Base-by-base conservation (phyloP, 53 echinoderm and acorn worm species). In the Arbacia lixula region DNA sequence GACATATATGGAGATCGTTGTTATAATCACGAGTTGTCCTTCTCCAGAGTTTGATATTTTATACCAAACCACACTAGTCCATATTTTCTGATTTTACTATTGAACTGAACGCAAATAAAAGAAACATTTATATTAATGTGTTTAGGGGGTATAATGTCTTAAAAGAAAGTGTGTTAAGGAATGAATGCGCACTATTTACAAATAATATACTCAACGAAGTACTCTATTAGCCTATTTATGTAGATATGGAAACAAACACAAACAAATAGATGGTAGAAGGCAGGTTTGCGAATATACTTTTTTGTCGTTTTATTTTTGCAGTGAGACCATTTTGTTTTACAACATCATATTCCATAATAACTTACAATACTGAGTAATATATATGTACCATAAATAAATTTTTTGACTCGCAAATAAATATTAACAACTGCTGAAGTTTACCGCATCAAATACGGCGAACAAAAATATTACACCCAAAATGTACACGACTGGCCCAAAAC, bases 321-420 rank as follows among this genome's bases (percentile, higher is more conserved):
- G 64, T 81, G 82, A 81, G 49, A 81, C n/a, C 82, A 81, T 81
- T 25, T 56, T 49, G 36, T 77, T 63, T 81, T 81, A 81, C 82
- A 81, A 63, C 82, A 81, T 81, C 52, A 81, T 81, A 81, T 81
- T 81, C 82, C 82, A 81, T 81, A 81, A 81, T 81, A 81, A 81
- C 64, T 81, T 81, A 81, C 82, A 81, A 81, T 81, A 81, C 82
- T 81, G 82, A 81, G 64, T 81, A 81, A 81, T 81, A 81, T 81
- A 81, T 81, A 63, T 81, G 64, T 81, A 81, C 82, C 82, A 81
- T 81, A 81, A 81, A 81, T 81, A 81, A 81, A 79, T 36, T 81
- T 60, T 72, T 81, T 46, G 82, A 81, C 82, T 81, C 50, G 82
- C 62, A 81, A 81, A 81, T 81, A 81, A 81, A 81, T 81, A 81